These are phyloP conservation scores for Phyllostomus hastatus DNA, from an alignment of 2,113 vertebrate genomes.

Conservation along the genomic window DNA sequence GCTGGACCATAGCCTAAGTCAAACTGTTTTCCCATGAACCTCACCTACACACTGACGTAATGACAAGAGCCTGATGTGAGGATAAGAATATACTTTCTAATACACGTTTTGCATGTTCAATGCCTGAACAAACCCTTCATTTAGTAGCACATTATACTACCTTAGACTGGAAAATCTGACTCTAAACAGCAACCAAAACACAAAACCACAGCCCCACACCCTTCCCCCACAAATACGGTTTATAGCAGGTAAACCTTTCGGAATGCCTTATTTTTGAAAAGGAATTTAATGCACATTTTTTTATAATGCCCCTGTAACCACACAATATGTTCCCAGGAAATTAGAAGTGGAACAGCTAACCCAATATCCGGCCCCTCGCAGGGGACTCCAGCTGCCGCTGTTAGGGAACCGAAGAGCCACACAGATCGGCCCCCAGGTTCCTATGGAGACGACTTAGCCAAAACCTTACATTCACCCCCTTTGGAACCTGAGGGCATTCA, in stretches of 20 bases:
- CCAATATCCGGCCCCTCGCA: constrained; percentile 44
- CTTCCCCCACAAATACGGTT: not conserved
- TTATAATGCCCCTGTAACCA: not conserved
- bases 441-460: not conserved
- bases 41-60: not conserved
- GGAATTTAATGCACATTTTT: not conserved
- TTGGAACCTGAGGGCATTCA: not conserved
- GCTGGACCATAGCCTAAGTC: not conserved
- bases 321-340: constrained; percentile 54
- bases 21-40: not conserved
- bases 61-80: not conserved
- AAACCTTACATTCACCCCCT: not conserved
- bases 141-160: not conserved
- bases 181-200: not conserved
- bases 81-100: not conserved
- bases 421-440: not conserved
- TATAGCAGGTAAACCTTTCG: not conserved
- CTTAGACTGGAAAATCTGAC: not conserved
- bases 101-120: not conserved
- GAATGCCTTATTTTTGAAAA: not conserved
- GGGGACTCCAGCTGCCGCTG: not conserved
- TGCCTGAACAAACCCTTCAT: not conserved
- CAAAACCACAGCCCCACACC: not conserved
- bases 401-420: not conserved
- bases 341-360: not conserved